phyloP scores from a whole-genome alignment of 2,797 vertebrate species.

The Xyrichtys novacula region DNA sequence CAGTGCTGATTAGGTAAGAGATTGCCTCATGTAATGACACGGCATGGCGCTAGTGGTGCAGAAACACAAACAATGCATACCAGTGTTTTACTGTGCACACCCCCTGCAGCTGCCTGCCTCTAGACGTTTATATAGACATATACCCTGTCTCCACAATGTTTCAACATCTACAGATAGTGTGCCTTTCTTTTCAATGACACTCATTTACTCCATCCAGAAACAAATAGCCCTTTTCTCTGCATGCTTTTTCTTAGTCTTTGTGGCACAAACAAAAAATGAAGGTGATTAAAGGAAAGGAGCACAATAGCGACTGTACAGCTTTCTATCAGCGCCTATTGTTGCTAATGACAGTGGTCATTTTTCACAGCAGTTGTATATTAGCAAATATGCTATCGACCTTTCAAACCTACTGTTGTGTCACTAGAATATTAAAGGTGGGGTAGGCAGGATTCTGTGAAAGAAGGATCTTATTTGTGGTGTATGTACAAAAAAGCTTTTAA shows the following conservation, averaged over 20 bases:
- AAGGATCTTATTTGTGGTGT: too few species aligned
- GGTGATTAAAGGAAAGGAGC: conserved; percentile 72
- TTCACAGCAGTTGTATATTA: conserved; percentile 40
- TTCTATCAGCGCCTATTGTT: conserved; percentile 60
- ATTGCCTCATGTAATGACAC: conserved; percentile 87
- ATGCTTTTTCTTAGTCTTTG: conserved; percentile 32
- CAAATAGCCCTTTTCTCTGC: conserved; percentile 49
- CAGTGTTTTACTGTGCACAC: conserved; percentile 78
- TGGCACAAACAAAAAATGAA: conserved; percentile 69
- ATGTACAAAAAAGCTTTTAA: too few species aligned
- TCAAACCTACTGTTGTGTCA: conserved; percentile 29
- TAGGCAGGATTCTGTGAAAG: too few species aligned
- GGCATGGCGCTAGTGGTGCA: conserved; percentile 81
- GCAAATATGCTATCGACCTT: conserved; percentile 50
- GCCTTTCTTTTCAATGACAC: conserved; percentile 12
- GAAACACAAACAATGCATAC: conserved; percentile 81
- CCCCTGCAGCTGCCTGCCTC: conserved; percentile 72
- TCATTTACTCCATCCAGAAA: conserved; percentile 48
- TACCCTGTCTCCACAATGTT: conserved; percentile 60
- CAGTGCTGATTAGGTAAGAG: conserved; percentile 87
- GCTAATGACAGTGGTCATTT: conserved; percentile 47
- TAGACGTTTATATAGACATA: conserved; percentile 77
- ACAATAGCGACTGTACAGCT: conserved; percentile 60
- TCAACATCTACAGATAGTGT: conserved; percentile 60
- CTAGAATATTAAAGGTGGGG: too few species aligned